A percentile compares a stretch with the other conserved stretches of the same genome.
Conservation (phyloP, 2,888 invertebrate genomes). For the Dione juno region DNA sequence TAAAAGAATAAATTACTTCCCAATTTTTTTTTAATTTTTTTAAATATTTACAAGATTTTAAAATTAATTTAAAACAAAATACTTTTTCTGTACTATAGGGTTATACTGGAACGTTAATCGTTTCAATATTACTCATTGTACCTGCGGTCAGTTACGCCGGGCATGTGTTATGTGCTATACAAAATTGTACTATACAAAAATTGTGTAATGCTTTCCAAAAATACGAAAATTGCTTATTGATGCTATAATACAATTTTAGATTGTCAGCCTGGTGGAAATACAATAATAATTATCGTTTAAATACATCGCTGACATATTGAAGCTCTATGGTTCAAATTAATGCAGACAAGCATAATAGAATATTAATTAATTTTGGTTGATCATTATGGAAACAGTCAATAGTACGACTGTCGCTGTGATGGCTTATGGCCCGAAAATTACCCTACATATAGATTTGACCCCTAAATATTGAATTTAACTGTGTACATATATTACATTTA, state of each 20-base stretch:
- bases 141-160: no score
- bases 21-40: neutral
- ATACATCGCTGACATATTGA: constrained; percentile 2
- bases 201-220: neutral
- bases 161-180: no score
- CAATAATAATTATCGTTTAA: constrained; percentile 10
- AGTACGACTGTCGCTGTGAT: neutral
- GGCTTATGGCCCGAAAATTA: neutral
- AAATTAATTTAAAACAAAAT: no score
- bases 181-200: no score
- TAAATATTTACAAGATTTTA: no score
- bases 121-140: no score
- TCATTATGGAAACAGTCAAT: constrained; percentile 11
- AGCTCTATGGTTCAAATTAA: neutral
- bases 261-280: neutral
- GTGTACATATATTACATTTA: no score
- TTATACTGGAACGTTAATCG: no score
- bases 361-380: constrained; percentile 30
- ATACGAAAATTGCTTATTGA: neutral
- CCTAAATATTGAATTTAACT: no score
- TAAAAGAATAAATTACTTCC: neutral
- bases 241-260: neutral
- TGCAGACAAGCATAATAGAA: constrained; percentile 22
- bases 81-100: no score
- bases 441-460: neutral